These are phyloP conservation scores for Cervus canadensis DNA, from an alignment of 2,113 vertebrate genomes.

Conservation along the genomic window DNA sequence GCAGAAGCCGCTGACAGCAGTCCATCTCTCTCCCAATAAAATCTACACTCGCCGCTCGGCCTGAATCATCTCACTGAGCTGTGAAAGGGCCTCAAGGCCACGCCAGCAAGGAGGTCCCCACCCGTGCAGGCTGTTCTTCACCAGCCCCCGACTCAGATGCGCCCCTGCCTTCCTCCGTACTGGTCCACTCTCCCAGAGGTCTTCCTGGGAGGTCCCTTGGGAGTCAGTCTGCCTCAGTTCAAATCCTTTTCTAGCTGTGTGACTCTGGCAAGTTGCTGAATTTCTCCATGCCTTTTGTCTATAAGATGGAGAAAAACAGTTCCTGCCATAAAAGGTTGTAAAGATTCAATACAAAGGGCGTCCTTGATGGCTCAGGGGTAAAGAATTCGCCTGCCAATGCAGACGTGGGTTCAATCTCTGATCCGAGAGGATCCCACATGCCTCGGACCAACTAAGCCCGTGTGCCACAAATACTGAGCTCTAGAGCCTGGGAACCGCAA, in stretches of 20 bases:
- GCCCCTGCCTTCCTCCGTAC: background rate
- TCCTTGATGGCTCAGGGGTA: background rate
- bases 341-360: background rate
- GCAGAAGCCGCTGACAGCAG: background rate
- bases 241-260: background rate
- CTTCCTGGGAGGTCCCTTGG: background rate
- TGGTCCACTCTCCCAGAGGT: background rate
- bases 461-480: background rate
- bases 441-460: background rate
- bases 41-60: background rate
- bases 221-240: background rate
- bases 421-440: background rate
- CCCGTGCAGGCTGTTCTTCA: background rate
- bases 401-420: background rate
- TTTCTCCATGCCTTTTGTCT: background rate
- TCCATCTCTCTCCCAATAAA: background rate
- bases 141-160: fast-evolving
- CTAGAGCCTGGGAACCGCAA: background rate
- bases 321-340: background rate
- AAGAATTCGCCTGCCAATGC: background rate
- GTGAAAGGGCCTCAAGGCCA: background rate
- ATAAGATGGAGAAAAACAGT: background rate
- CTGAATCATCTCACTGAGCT: background rate
- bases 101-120: background rate
- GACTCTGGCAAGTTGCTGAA: background rate